Base-by-base conservation (phyloP, 2,888 invertebrate species). In the Xanthia icteritia region DNA sequence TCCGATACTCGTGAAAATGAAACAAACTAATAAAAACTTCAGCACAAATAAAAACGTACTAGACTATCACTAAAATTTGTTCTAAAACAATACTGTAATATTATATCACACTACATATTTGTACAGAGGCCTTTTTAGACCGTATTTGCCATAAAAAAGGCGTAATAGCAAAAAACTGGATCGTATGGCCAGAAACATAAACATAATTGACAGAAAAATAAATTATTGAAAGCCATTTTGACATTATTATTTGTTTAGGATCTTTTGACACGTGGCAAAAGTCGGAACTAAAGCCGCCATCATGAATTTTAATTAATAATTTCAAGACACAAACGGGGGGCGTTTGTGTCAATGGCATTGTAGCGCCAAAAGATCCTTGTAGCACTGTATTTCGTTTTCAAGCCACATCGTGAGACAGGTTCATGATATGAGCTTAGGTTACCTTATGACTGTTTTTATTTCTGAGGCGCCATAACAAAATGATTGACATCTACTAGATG, bases 41-140 rank as follows among this genome's bases (percentile, higher is more conserved):
- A 42, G 13, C 36, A 56, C 2, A 6, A 39, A 39, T 23, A 56
- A 65, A 60, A 54, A 15, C 1, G 0, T 36, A 76, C 64, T 60
- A 68, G 66, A 70, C 66, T 58, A 63, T 80, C 27, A 1, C 61
- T 82, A 73, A 4, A 69, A 74, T 74, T 82, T 79, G 61, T 60
- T 76, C 72, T 66, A 80, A 58, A 72, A 63, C 66, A 83, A 83
- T 83, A 83, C 82, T 83, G 82, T 69, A 75, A 45, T 27, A 74
- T 27, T 78, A 70, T 80, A 83, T 83, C 81, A 83, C 82, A 84
- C 69, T 81, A 83, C 58, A 58, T 66, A 71, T 68, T 81, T 83
- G 85, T 80, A 83, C 85, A 71, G 31, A 69, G 56, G 64, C 64
- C n/a, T 31, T 54, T 36, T 45, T 2, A 20, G 17, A 60, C 45